These are phyloP conservation scores for Aspidiotus rigidus DNA, from an alignment of 2,888 invertebrate genomes.

Conservation along the genomic window DNA sequence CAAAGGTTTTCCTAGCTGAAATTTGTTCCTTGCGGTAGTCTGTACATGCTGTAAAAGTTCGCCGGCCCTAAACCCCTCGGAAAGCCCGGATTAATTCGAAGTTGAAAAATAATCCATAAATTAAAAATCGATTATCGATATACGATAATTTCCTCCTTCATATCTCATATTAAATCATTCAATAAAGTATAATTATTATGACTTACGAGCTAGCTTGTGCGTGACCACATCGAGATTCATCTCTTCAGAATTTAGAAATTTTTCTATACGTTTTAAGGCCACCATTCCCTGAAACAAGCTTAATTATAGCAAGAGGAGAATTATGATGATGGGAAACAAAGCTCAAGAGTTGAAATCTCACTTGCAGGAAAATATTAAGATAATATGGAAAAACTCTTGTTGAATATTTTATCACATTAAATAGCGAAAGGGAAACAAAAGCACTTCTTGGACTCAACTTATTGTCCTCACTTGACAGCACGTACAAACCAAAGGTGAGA, in stretches of 20 bases:
- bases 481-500: constrained; percentile 81
- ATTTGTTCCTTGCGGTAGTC: too few relatives aligned
- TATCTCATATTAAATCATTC: too few relatives aligned
- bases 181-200: too few relatives aligned
- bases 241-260: constrained; percentile 50
- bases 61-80: too few relatives aligned
- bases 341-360: constrained; percentile 47
- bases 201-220: constrained; percentile 42
- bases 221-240: constrained; percentile 45
- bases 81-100: too few relatives aligned
- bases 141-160: too few relatives aligned
- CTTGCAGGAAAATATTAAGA: constrained; percentile 74
- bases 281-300: constrained; percentile 44
- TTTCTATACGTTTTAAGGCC: constrained; percentile 49
- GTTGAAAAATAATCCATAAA: too few relatives aligned
- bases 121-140: too few relatives aligned
- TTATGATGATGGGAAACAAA: too few relatives aligned
- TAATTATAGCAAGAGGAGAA: too few relatives aligned
- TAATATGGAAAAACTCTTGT: constrained; percentile 93
- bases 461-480: constrained; percentile 72
- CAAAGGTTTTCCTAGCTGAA: too few relatives aligned
- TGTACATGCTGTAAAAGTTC: too few relatives aligned
- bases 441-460: constrained; percentile 80
- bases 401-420: constrained; percentile 94
- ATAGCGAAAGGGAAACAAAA: constrained; percentile 92